Evolutionary conservation across 1,140 invertebrate genomes (phyloP).

Genomic region (Hestina assimilis): DNA sequence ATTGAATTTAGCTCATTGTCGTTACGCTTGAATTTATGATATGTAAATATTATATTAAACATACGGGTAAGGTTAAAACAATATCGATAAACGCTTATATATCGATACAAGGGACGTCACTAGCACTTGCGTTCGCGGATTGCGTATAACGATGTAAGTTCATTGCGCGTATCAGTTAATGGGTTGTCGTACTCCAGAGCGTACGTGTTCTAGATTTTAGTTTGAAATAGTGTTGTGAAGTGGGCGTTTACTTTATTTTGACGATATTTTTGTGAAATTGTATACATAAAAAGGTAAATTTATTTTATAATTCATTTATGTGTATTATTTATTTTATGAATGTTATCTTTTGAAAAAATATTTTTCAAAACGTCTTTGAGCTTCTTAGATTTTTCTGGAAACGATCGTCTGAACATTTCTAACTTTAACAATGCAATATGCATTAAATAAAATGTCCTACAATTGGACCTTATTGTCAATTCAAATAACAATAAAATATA

Average conservation of each 20-base stretch:
- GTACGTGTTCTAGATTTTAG: conserved; percentile 8
- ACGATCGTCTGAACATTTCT: no score
- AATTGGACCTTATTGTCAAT: no score
- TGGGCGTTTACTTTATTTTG: background rate
- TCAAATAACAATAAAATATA: no score
- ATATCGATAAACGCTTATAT: conserved; percentile 15
- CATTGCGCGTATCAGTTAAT: conserved; percentile 16
- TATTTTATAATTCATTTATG: background rate
- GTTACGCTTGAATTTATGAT: background rate
- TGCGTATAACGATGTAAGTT: conserved; percentile 11
- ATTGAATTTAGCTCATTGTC: background rate
- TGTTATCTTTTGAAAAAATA: background rate
- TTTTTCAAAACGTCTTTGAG: no score
- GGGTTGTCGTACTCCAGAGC: background rate
- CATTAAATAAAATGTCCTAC: no score
- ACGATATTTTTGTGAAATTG: background rate
- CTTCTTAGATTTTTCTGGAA: background rate
- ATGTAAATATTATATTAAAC: background rate
- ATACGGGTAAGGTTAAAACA: conserved; percentile 20
- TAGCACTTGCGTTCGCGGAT: conserved; percentile 4
- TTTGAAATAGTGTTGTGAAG: conserved; percentile 12
- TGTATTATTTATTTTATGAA: background rate
- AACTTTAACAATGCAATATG: no score
- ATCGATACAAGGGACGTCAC: conserved; percentile 7
- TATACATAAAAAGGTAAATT: conserved; percentile 11